Evolutionary conservation across 2,888 invertebrate species (phyloP), one percentile per base, ranked within the genome.

Genomic region (Folsomia candida): DNA sequence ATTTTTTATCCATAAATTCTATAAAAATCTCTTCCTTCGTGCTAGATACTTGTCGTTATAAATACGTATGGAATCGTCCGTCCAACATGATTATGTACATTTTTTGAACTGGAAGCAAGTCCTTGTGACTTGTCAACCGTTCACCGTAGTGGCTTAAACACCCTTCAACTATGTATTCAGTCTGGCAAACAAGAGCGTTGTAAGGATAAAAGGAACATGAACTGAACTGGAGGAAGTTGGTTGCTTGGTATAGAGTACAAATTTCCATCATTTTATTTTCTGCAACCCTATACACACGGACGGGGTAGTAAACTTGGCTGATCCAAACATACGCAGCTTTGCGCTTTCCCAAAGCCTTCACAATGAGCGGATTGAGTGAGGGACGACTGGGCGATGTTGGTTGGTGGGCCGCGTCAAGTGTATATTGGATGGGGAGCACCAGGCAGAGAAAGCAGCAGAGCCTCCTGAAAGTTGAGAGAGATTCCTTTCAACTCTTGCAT

Each of bases 401-500:
- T 57, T 37, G 22, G 6, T 54, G 54, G 54, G 11, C 37, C 11
- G 37, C 4, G 37, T 37, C 37, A 11, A 54, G 54, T 54, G 54
- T 54, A 54, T 54, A 54, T 57, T 57, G 24, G 37, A 59, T 20
- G 24, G 24, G 20, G 59, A 59, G 37, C 22, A 24, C 59, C 27
- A 22, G 54, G 20, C 22, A 47, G 47, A 69, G 65, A 64, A 25
- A 47, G 54, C 24, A 57, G 59, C 9, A n/a, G n/a, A n/a, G n/a
- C n/a, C n/a, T n/a, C 54, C 27, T 29, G 65, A 68, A 54, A 54
- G 54, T 54, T 54, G 63, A 64, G 63, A 37, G 63, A 62, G 62
- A 62, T 62, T 62, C 37, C 29, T 65, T 65, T 65, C 57, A 65
- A 51, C 54, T 65, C 27, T 64, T 54, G 20, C 63, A 64, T 64